Evolutionary conservation across 2,888 invertebrate genomes (phyloP).

Genomic region (Oscheius sp.): DNA sequence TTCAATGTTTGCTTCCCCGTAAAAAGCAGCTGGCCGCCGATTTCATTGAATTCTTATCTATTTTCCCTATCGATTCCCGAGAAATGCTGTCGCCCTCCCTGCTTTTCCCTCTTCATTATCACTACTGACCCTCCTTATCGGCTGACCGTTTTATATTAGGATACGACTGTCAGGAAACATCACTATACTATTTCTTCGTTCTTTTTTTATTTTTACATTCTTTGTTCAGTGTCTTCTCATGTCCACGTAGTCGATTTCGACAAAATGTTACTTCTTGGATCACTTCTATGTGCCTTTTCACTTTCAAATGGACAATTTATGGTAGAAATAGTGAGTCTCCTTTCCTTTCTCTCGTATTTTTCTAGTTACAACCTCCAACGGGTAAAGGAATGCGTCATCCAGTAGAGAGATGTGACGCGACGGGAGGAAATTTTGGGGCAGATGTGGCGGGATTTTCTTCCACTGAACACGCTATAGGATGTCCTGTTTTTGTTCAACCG

Average conservation of each 20-base stretch:
- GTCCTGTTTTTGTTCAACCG: slow-evolving; percentile 54
- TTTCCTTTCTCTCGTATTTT: not conserved
- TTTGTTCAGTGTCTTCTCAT: not conserved
- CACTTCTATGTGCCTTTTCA: not conserved
- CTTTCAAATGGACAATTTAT: slow-evolving; percentile 13
- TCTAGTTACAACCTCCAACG: slow-evolving; percentile 22
- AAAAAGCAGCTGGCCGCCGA: too few relatives aligned
- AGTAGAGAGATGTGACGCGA: slow-evolving; percentile 55
- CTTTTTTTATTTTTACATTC: not conserved
- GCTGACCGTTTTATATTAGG: too few relatives aligned
- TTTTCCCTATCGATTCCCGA: too few relatives aligned
- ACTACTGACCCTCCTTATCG: slow-evolving; percentile 4
- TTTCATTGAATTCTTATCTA: too few relatives aligned
- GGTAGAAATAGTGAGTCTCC: slow-evolving; percentile 24
- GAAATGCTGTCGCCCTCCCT: too few relatives aligned
- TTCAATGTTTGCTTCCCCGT: too few relatives aligned
- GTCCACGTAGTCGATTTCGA: not conserved
- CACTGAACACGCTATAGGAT: slow-evolving; percentile 51
- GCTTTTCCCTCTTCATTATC: too few relatives aligned
- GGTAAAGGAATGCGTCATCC: slow-evolving; percentile 18
- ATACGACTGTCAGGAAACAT: not conserved
- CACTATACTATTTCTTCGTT: not conserved
- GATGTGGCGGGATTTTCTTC: slow-evolving; percentile 56
- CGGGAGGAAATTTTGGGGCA: slow-evolving; percentile 66
- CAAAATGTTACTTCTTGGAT: slow-evolving; percentile 3